Conservation (phyloP, 2,888 invertebrate species). For the Dryadula phaetusa region DNA sequence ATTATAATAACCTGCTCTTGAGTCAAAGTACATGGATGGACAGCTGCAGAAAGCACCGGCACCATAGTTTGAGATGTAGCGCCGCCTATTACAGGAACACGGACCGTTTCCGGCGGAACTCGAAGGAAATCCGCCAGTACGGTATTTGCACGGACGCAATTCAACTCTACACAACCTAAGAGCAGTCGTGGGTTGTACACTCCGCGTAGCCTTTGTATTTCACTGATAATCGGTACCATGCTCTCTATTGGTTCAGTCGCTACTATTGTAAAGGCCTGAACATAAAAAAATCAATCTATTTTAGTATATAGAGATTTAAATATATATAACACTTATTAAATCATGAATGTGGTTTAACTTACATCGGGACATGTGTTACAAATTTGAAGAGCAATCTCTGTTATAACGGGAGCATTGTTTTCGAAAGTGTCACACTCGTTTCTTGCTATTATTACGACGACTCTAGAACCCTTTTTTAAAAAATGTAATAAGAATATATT, state of each 20-base stretch:
- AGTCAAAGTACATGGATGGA: slow-evolving; percentile 81
- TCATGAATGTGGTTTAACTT: slow-evolving; percentile 44
- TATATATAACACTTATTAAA: neutral
- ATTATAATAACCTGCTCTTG: slow-evolving; percentile 66
- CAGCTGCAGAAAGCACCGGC: slow-evolving; percentile 87
- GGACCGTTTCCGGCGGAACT: slow-evolving; percentile 84
- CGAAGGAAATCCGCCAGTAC: slow-evolving; percentile 87
- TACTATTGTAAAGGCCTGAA: slow-evolving; percentile 71
- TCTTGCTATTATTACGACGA: slow-evolving; percentile 73
- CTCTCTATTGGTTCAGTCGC: slow-evolving; percentile 86
- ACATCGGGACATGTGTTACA: slow-evolving; percentile 72
- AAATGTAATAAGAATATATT: too few species aligned
- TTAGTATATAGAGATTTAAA: neutral
- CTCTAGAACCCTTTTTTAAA: slow-evolving; percentile 69
- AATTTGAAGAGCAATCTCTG: slow-evolving; percentile 74
- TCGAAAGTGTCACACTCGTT: slow-evolving; percentile 68
- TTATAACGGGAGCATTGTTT: slow-evolving; percentile 66
- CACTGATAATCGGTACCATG: slow-evolving; percentile 88
- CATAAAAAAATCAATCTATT: neutral
- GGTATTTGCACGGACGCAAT: slow-evolving; percentile 88
- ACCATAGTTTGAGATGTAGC: slow-evolving; percentile 89
- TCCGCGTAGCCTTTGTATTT: slow-evolving; percentile 85
- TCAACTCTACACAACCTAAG: slow-evolving; percentile 89
- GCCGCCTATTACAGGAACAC: slow-evolving; percentile 88
- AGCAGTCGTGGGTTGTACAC: slow-evolving; percentile 67